Base-by-base conservation (phyloP, 2,888 invertebrate genomes). In the Mythimna impura region DNA sequence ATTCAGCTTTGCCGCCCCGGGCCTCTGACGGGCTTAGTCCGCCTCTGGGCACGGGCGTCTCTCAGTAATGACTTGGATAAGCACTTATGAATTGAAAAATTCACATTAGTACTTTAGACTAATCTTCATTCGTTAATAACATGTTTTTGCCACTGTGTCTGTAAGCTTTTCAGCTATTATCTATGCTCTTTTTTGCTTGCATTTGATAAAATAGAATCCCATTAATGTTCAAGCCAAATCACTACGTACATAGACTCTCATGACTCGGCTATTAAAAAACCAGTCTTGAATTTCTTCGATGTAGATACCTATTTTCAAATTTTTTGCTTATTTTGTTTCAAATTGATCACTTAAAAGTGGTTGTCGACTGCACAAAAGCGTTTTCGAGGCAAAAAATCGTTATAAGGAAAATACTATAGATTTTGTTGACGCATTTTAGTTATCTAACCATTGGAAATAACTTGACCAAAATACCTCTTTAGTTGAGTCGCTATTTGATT, bases 121-220 rank as follows among this genome's bases (percentile, higher is more conserved):
- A n/a, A n/a, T n/a, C n/a, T n/a, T n/a, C n/a, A n/a, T 70, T 22
- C 14, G 22, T 5, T 63, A 66, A 63, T 70, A 70, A 58, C 57
- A 81, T 66, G 81, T 76, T 76, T 76, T 70, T 62, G 52, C 10
- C 3, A 34, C 25, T 22, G 10, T 47, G 17, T 75, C 52, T 55
- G 30, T 30, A 9, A 22, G 25, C 9, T 55, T 36, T 70, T 64
- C n/a, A 66, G 9, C 25, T 36, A 55, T 54, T 61, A 67, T 61
- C 47, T 54, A n/a, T 47, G 22, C 25, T 34, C 8, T 20, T 76
- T 76, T 69, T 78, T 82, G 61, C 47, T 40, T 14, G 61, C 20
- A 43, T 61, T 9, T 25, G 36, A 10, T 36, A 60, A 61, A 7
- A 67, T 30, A 76, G 22, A 76, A 43, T n/a, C 20, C 40, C 12